phyloP scores from a whole-genome alignment of 1,140 invertebrate genomes.

The Coptotermes formosanus region DNA sequence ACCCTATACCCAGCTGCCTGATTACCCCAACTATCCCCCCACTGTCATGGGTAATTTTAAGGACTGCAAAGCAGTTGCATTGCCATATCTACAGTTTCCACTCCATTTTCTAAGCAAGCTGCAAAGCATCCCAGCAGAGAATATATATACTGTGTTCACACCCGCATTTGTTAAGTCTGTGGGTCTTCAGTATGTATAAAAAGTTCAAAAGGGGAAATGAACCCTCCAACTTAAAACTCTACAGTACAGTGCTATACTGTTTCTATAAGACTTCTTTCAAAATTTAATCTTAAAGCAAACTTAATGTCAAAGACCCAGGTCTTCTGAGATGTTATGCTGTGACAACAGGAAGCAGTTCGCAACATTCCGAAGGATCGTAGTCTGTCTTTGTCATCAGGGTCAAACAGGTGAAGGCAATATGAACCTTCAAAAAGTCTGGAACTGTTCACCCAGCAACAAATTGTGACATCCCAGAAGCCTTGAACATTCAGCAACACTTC shows the following conservation, averaged over 20 bases:
- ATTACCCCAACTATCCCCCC: slow-evolving; percentile 19
- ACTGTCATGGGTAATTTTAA: slow-evolving; percentile 23
- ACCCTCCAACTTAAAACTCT: slow-evolving; percentile 10
- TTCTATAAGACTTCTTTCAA: slow-evolving; percentile 21
- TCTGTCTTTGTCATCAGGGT: too few relatives aligned
- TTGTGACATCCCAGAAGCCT: too few relatives aligned
- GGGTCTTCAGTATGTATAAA: slow-evolving; percentile 3
- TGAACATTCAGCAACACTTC: too few relatives aligned
- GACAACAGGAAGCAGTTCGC: too few relatives aligned
- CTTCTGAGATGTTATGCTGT: too few relatives aligned
- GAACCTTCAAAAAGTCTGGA: too few relatives aligned
- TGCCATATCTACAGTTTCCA: slow-evolving; percentile 17
- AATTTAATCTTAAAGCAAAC: slow-evolving; percentile 13
- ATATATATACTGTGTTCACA: neutral
- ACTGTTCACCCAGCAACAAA: too few relatives aligned
- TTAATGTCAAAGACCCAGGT: too few relatives aligned
- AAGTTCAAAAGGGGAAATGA: neutral
- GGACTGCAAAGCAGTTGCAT: slow-evolving; percentile 21
- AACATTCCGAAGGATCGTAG: too few relatives aligned
- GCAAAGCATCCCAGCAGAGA: slow-evolving; percentile 23
- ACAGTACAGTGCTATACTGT: slow-evolving; percentile 15
- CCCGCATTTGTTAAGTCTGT: neutral
- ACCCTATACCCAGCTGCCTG: slow-evolving; percentile 24
- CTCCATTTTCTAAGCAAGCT: slow-evolving; percentile 21
- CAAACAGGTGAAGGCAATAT: too few relatives aligned